Evolutionary conservation across 2,888 invertebrate species (phyloP).

Genomic region (Caenorhabditis panamensis): DNA sequence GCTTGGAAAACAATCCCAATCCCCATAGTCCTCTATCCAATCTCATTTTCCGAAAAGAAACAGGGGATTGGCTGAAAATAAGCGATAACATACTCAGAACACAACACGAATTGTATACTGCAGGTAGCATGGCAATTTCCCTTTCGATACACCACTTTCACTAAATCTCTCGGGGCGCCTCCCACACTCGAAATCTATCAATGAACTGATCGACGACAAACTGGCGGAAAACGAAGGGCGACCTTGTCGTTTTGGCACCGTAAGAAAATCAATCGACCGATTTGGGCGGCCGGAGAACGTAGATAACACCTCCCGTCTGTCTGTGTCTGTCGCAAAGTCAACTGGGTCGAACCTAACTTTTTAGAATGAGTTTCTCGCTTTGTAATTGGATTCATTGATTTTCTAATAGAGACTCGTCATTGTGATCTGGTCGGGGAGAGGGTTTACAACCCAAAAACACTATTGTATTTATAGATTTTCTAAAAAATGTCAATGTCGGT

Average conservation of each 20-base stretch:
- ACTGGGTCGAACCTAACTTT: no score
- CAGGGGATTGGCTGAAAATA: not conserved
- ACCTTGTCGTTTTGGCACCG: not conserved
- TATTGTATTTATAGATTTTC: no score
- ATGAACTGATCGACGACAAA: slow-evolving; percentile 1
- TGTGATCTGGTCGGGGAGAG: no score
- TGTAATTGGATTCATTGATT: no score
- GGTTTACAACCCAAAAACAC: no score
- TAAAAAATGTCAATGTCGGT: no score
- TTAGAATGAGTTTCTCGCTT: no score
- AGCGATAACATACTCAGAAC: no score
- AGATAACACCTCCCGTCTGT: no score
- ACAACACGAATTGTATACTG: not conserved
- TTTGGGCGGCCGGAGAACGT: no score
- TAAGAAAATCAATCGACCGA: not conserved
- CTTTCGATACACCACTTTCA: not conserved
- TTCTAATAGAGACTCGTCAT: no score
- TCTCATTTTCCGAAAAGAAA: not conserved
- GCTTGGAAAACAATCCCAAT: not conserved
- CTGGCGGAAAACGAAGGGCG: not conserved
- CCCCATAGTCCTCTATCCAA: not conserved
- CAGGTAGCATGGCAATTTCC: not conserved
- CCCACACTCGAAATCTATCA: not conserved
- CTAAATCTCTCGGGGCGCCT: not conserved
- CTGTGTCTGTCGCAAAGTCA: no score